Percentiles rank a stretch among this genome's conserved stretches.
These are phyloP conservation scores for Synergus laeviventris DNA, from an alignment of 2,888 invertebrate species.

Conservation along the genomic window DNA sequence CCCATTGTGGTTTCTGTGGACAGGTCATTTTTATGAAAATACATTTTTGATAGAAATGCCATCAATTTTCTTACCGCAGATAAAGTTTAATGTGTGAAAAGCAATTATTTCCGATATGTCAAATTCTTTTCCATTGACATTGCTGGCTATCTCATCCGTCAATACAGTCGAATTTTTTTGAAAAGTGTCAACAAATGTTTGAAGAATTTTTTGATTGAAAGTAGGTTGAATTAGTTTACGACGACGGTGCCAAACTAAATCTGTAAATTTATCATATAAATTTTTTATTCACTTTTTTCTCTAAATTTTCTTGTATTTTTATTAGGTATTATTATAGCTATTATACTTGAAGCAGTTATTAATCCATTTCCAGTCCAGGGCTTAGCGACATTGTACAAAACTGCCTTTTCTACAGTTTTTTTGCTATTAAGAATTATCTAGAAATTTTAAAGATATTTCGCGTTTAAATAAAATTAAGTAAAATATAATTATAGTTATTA, in stretches of 20 bases:
- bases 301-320: background rate
- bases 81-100: constrained; percentile 60
- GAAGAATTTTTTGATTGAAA: constrained; percentile 59
- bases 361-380: constrained; percentile 63
- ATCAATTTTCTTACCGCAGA: constrained; percentile 56
- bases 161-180: constrained; percentile 56
- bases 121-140: constrained; percentile 58
- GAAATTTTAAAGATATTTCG: constrained; percentile 28
- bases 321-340: background rate
- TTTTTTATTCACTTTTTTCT: background rate
- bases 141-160: constrained; percentile 56
- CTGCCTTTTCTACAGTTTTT: constrained; percentile 60
- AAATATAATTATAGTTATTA: background rate
- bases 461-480: too few species aligned
- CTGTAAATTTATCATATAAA: constrained; percentile 43
- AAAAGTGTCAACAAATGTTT: constrained; percentile 62
- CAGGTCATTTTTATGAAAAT: background rate
- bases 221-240: constrained; percentile 62
- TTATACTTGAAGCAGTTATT: constrained; percentile 62
- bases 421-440: constrained; percentile 58
- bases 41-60: background rate
- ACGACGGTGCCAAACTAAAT: constrained; percentile 59
- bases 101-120: constrained; percentile 58
- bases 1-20: constrained; percentile 57
- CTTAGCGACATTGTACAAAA: constrained; percentile 55